Evolutionary conservation across 2,888 invertebrate species (phyloP).

Genomic region (Amphiduros pacificus): DNA sequence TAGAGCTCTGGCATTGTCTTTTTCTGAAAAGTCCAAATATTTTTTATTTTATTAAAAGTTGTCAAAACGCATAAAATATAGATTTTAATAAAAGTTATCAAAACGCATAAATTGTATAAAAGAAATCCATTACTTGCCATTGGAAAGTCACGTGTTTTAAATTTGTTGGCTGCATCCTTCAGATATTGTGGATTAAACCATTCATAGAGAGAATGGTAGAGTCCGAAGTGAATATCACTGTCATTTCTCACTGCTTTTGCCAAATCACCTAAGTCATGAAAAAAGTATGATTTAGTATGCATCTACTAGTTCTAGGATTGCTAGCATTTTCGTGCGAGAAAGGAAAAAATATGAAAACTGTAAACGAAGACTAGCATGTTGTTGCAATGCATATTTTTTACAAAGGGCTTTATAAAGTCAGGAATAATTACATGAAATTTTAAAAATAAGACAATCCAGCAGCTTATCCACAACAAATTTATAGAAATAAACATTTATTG

Average conservation of each 20-base stretch:
- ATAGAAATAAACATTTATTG: too few relatives aligned
- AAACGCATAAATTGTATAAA: not conserved
- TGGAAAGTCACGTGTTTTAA: conserved; percentile 33
- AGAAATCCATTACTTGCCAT: conserved; percentile 16
- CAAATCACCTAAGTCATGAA: conserved; percentile 61
- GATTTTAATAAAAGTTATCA: not conserved
- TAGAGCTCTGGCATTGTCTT: conserved; percentile 68
- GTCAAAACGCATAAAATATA: not conserved
- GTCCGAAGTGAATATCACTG: conserved; percentile 63
- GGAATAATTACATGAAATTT: too few relatives aligned
- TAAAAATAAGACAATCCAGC: too few relatives aligned
- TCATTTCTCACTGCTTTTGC: conserved; percentile 66
- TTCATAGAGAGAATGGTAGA: conserved; percentile 57
- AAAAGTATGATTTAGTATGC: too few relatives aligned
- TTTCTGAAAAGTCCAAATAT: conserved; percentile 33
- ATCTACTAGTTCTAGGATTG: too few relatives aligned
- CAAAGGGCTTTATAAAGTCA: too few relatives aligned
- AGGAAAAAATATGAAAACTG: too few relatives aligned
- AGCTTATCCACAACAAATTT: too few relatives aligned
- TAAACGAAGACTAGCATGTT: too few relatives aligned
- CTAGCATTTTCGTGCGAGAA: too few relatives aligned
- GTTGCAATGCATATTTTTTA: too few relatives aligned
- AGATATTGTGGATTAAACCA: conserved; percentile 58
- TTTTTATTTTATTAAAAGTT: not conserved
- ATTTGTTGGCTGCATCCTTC: conserved; percentile 37